Conservation (phyloP, 2,797 vertebrate genomes). For the Micropoecilia bifurca region DNA sequence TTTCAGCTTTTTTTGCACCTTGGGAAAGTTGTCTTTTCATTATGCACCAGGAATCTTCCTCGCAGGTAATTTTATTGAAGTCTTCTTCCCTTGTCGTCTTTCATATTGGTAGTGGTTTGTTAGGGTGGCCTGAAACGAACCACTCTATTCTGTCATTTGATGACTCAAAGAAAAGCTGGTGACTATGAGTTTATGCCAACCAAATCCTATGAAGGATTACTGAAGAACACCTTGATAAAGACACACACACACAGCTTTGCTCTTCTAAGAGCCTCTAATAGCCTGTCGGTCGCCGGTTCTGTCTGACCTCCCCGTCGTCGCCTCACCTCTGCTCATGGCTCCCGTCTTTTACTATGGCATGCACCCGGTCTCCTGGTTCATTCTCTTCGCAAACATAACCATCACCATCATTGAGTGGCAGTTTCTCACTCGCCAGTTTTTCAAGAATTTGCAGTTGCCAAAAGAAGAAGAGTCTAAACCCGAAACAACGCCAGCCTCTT, state of each 20-base stretch:
- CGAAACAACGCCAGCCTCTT: constrained; percentile 6
- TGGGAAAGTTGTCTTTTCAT: constrained; percentile 24
- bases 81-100: constrained; percentile 2
- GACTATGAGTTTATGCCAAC: constrained; percentile 31
- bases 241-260: constrained; percentile 11
- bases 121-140: neutral
- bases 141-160: constrained; percentile 28
- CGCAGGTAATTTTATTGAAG: constrained; percentile 47
- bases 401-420: constrained; percentile 72
- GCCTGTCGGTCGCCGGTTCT: constrained; percentile 11
- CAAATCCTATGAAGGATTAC: constrained; percentile 73
- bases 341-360: constrained; percentile 61
- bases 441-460: neutral
- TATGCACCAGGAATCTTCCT: constrained; percentile 8
- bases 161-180: constrained; percentile 50
- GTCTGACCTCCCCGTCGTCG: neutral
- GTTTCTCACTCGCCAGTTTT: constrained; percentile 56
- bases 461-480: constrained; percentile 5
- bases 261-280: constrained; percentile 11
- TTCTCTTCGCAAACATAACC: constrained; percentile 59
- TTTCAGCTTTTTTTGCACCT: constrained; percentile 15
- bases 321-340: constrained; percentile 56
- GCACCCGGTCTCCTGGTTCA: constrained; percentile 76
- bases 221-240: constrained; percentile 29
- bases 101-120: neutral